Base-by-base conservation (phyloP, 2,113 vertebrate species). In the Perca fluviatilis region DNA sequence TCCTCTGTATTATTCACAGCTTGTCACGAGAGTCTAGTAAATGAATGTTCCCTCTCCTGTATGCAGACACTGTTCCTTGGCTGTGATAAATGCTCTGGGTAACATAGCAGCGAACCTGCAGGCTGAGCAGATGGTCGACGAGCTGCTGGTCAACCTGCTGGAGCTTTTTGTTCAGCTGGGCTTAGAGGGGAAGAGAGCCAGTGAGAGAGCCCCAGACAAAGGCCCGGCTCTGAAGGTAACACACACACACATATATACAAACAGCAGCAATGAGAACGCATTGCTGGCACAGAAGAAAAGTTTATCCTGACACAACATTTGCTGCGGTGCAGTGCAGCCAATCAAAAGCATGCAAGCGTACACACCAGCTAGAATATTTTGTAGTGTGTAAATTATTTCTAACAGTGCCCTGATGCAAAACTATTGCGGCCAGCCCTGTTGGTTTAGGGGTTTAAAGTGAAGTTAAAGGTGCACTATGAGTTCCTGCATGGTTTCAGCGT, bases 41-140 rank as follows among this genome's bases (percentile, higher is more conserved):
- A 43, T 25, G 1, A 27, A 21, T 30, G 10, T 23, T 61, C 51
- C 57, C 33, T 73, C 11, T 18, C 75, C 47, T 49, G 36, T 11
- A 3, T 43, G 36, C 30, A 92, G 92, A 78, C 88, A 89, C 79
- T 91, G 91, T 33, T 93, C 86, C 23, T 30, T 94, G 88, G 92
- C 93, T 11, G 93, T 94, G 76, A 94, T 94, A 27, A 94, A 94
- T 0, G 98, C 98, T 58, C 93, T 99, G 80, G 98, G 98, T 27
- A 99, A 99, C 91, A 99, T 99, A 0, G 98, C 98, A 0, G 98
- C 98, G 25, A 99, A 99, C 93, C 96, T 99, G 62, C 98, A 99
- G 91, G 96, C 96, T 0, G 98, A 99, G 61, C 97, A 97, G 18
- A 96, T 99, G 87, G 97, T 98, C 78, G 98, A 99, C 12, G 98